Percentiles rank a stretch among this genome's conserved stretches.
Conservation (phyloP, 2,797 vertebrate species). For the Eidolon dupreanum region DNA sequence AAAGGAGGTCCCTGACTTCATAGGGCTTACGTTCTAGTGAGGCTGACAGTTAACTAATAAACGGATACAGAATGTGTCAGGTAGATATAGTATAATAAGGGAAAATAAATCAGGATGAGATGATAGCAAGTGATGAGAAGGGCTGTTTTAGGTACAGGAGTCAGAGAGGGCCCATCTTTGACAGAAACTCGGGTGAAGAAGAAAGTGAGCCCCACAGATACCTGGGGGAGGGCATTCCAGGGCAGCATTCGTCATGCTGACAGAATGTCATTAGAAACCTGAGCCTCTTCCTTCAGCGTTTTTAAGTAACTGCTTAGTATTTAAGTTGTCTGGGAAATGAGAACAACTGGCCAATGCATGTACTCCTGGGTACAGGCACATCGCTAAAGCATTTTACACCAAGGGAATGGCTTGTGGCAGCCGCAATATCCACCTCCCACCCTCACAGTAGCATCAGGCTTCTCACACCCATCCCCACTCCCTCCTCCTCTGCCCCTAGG, state of each 20-base stretch:
- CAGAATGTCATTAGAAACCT: neutral
- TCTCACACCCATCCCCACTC: neutral
- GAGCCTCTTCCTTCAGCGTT: neutral
- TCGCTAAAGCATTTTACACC: neutral
- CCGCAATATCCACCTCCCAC: neutral
- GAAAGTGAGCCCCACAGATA: neutral
- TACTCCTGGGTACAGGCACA: neutral
- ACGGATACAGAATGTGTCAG: neutral
- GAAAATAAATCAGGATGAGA: neutral
- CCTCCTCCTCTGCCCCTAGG: neutral
- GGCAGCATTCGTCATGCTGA: neutral
- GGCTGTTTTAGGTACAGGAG: neutral
- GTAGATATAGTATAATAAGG: neutral
- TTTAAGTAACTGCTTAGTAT: neutral
- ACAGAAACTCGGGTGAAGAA: neutral
- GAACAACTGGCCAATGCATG: neutral
- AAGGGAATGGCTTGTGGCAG: neutral
- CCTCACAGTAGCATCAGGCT: neutral
- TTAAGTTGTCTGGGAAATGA: slow-evolving; percentile 45
- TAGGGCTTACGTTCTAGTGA: neutral
- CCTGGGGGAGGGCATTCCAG: neutral
- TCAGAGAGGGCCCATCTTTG: neutral
- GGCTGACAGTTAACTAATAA: neutral
- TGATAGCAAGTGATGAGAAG: neutral
- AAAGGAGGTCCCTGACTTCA: neutral